Evolutionary conservation across 2,113 vertebrate species (phyloP), one percentile per base, ranked within the genome.

Genomic region (Misgurnus anguillicaudatus): DNA sequence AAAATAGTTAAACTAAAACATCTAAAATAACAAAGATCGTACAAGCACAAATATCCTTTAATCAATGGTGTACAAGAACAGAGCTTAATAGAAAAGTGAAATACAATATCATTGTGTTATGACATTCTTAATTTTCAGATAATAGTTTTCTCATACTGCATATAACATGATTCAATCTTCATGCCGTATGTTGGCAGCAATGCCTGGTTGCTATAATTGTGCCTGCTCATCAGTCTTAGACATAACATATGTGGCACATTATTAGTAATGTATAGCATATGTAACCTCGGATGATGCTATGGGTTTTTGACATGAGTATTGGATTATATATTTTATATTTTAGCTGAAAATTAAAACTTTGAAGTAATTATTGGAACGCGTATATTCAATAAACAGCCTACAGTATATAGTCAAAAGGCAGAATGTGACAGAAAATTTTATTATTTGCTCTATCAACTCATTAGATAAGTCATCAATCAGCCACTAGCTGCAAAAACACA

Each of bases 241-340:
- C 19, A 19, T 6, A 21, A 42, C 38, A 73, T n/a, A 58, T 58
- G 70, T 73, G 51, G 58, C 21, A 38, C 38, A 24, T 42, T 73
- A 73, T 42, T 19, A 39, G 5, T 57, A 71, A 71, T 71, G 36
- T n/a, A 19, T 9, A 71, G 36, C 51, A 71, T 71, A 6, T 41
- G 68, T n/a, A 71, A 36, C 55, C 51, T 53, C 19, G 51, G 68
- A 71, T 57, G 38, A 71, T 38, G 3, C 39, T 19, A 71, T 71
- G 17, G n/a, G 17, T 39, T n/a, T 38, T 70, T 5, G 24, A 19
- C n/a, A 4, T 31, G n/a, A 39, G 16, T 41, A 21, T 53, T 19
- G 24, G 24, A 38, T 73, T 13, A 41, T 21, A 16, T 60, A 60
- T 73, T 9, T 16, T 16, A 42, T 42, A 42, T 14, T 19, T 58